Evolutionary conservation across 2,888 invertebrate genomes (phyloP).

Genomic region (Choristoneura rosaceana): DNA sequence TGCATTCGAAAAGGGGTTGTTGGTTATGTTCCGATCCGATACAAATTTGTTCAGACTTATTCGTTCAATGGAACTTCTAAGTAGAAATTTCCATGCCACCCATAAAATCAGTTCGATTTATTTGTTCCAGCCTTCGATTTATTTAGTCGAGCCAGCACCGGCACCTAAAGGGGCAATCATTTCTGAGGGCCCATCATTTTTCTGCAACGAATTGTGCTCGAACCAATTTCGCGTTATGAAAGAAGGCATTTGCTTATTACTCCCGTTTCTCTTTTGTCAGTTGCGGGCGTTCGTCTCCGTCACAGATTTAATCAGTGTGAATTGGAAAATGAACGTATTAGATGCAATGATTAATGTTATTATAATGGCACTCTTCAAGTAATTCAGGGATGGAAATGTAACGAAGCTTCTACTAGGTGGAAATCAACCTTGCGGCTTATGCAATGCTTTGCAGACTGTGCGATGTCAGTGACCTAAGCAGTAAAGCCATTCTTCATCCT

Average conservation of each 20-base stretch:
- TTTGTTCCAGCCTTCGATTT: slow-evolving; percentile 52
- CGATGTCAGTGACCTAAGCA: not conserved
- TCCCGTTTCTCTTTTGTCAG: slow-evolving; percentile 72
- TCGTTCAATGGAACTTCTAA: slow-evolving; percentile 2
- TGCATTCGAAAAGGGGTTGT: not conserved
- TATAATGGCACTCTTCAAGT: not conserved
- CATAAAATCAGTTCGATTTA: slow-evolving; percentile 41
- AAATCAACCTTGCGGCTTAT: not conserved
- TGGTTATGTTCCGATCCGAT: not conserved
- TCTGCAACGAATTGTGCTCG: slow-evolving; percentile 69
- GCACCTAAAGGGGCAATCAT: slow-evolving; percentile 62
- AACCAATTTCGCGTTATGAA: slow-evolving; percentile 81
- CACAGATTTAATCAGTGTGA: slow-evolving; percentile 61
- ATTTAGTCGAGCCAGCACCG: slow-evolving; percentile 50
- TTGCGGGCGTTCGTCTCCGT: slow-evolving; percentile 67
- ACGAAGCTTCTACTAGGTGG: not conserved
- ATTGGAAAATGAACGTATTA: slow-evolving; percentile 57
- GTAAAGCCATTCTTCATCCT: not conserved
- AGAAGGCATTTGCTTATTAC: slow-evolving; percentile 80
- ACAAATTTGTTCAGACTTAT: slow-evolving; percentile 16
- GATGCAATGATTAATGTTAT: slow-evolving; percentile 42
- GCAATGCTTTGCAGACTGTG: slow-evolving; percentile 10
- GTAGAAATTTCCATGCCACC: slow-evolving; percentile 29
- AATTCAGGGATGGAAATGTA: slow-evolving; percentile 1
- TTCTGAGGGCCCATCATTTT: slow-evolving; percentile 63